Evolutionary conservation across 1,140 invertebrate species (phyloP).

Genomic region (Brachionus plicatilis): DNA sequence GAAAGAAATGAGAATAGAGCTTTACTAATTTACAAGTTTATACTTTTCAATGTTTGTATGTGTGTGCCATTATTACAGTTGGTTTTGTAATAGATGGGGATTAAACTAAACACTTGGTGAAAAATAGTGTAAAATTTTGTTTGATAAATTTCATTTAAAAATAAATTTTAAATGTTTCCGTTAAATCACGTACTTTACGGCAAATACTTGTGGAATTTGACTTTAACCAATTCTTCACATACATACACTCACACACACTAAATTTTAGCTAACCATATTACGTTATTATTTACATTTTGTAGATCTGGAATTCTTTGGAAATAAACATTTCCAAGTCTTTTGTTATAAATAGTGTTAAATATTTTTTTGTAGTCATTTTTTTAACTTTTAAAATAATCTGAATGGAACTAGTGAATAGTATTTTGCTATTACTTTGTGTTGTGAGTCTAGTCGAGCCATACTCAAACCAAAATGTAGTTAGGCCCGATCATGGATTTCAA

Average conservation of each 20-base stretch:
- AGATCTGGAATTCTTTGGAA: not conserved
- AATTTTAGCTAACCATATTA: not conserved
- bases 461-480: not conserved
- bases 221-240: not conserved
- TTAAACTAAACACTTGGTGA: not conserved
- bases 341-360: not conserved
- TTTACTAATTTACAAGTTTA: not conserved
- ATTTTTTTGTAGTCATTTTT: not conserved
- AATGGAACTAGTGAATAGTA: not conserved
- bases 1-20: not conserved
- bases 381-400: not conserved
- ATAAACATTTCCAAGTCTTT: not conserved
- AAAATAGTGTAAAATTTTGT: not conserved
- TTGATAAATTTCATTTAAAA: not conserved
- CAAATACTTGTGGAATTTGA: not conserved
- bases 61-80: constrained; percentile 17
- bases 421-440: not conserved
- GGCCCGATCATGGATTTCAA: not conserved
- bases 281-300: constrained; percentile 22
- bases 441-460: not conserved
- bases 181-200: not conserved
- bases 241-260: not conserved
- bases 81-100: constrained; percentile 12
- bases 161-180: not conserved
- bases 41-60: not conserved